A percentile compares a stretch with the other conserved stretches of the same genome.
phyloP scores from a whole-genome alignment of 2,888 invertebrate genomes.

The Drosophila kambysellisi region DNA sequence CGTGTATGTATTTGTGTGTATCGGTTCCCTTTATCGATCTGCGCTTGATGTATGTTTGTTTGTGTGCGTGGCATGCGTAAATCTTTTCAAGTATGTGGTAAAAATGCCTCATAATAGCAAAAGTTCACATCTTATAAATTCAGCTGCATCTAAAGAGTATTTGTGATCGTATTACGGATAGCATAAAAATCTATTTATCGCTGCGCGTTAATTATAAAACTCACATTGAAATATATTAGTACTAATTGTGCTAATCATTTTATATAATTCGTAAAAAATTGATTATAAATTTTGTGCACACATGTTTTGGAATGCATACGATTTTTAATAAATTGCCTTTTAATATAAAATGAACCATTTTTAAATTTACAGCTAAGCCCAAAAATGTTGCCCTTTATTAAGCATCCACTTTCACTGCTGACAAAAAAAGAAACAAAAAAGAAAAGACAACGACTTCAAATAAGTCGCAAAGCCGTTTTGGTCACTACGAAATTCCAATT shows the following conservation, averaged over 20 bases:
- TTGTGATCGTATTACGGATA: neutral
- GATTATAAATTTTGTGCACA: neutral
- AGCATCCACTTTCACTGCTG: constrained; percentile 34
- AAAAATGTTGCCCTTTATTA: constrained; percentile 13
- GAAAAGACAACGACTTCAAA: constrained; percentile 8
- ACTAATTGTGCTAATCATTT: constrained; percentile 17
- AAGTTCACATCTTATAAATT: constrained; percentile 22
- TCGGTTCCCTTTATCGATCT: constrained; percentile 25
- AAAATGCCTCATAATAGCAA: constrained; percentile 44
- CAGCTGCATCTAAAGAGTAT: neutral
- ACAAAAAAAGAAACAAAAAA: constrained; percentile 10
- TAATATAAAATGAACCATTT: neutral
- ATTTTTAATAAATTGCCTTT: too few relatives aligned
- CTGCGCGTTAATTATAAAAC: neutral
- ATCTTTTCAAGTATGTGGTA: constrained; percentile 47
- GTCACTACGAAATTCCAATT: constrained; percentile 38
- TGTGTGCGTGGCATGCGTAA: constrained; percentile 4
- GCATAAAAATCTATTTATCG: neutral
- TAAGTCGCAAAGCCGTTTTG: constrained; percentile 8
- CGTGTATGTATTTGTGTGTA: neutral
- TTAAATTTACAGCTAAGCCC: neutral
- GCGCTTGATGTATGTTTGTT: neutral
- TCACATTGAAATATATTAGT: neutral
- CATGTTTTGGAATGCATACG: neutral
- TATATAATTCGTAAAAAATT: neutral